These are phyloP conservation scores for Lycodopsis pacificus DNA, from an alignment of 2,797 vertebrate species.

Conservation along the genomic window DNA sequence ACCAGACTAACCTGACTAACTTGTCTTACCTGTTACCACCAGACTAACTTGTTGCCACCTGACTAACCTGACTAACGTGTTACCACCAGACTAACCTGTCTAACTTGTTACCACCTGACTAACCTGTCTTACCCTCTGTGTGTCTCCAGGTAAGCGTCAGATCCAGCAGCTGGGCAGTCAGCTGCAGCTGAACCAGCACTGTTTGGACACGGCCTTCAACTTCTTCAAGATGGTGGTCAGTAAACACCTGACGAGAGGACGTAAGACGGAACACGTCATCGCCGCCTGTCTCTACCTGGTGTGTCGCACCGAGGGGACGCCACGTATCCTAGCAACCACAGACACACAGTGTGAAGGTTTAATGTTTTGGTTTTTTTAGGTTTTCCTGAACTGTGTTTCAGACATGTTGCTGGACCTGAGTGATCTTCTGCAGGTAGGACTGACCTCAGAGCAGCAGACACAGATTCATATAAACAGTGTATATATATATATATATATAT, in stretches of 20 bases:
- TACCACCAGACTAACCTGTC: no score
- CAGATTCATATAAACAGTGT: no score
- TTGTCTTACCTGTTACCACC: no score
- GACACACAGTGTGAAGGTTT: not conserved
- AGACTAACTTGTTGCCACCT: no score
- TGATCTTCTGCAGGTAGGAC: conserved; percentile 94
- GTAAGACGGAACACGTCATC: conserved; percentile 93
- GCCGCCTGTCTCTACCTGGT: conserved; percentile 98
- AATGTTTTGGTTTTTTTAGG: not conserved
- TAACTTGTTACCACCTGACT: no score
- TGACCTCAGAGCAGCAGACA: not conserved
- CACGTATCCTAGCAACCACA: conserved; percentile 91
- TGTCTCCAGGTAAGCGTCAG: conserved; percentile 91
- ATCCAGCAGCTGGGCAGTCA: conserved; percentile 97
- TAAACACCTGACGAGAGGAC: conserved; percentile 94
- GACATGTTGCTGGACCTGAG: conserved; percentile 98
- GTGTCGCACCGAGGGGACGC: conserved; percentile 97
- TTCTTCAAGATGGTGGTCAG: conserved; percentile 99
- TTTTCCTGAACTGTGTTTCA: conserved; percentile 76
- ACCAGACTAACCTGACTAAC: no score
- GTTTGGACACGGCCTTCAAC: conserved; percentile 98
- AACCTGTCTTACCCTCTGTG: not conserved
- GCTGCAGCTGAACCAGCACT: conserved; percentile 97
- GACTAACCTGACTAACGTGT: no score
- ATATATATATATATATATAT: no score